Evolutionary conservation across 37 sponge, comb jelly and placozoan genomes (phyloP), one percentile per base, ranked within the genome.

Genomic region (Corticium candelabrum): DNA sequence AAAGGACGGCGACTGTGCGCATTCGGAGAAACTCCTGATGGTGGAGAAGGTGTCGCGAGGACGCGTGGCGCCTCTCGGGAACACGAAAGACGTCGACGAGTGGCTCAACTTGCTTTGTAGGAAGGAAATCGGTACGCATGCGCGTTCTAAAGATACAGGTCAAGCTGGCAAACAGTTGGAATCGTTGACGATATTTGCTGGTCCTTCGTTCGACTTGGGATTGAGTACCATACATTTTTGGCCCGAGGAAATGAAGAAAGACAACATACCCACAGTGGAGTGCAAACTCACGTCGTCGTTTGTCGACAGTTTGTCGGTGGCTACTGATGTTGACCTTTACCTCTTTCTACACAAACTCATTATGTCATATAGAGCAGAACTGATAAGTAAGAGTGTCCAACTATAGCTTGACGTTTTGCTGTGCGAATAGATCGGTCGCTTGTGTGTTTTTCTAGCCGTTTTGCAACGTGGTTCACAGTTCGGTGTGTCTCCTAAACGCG

Each of bases 291-390:
- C 31, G 76, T 86, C 96, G 0, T 56, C 29, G 0, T 95, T 95
- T 39, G 38, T 74, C 35, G 70, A 77, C 32, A 82, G 86, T 0
- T 87, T 97, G 27, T 82, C 91, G 27, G 87, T 97, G 5, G 87
- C 93, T 32, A 92, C 98, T 3, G 88, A 67, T 78, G 94, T 87
- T 1, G 85, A 89, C 30, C 89, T 86, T 79, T 97, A 97, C 68
- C 81, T 90, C 71, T 97, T 97, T 81, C 90, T 97, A 0, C 98
- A 90, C 41, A 85, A 93, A 34, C 68, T 97, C 1, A 76, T 93
- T 41, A 90, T 80, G 40, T 76, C 74, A 1, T 97, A 93, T 68
- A 75, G 90, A 27, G 89, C 78, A 82, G 70, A 70, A 67, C 72
- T 31, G 76, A 67, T 34, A 80, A 69, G 75, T 34, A 4, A 80